Evolutionary conservation across 2,888 invertebrate genomes (phyloP).

Genomic region (Parelbella ahira): DNA sequence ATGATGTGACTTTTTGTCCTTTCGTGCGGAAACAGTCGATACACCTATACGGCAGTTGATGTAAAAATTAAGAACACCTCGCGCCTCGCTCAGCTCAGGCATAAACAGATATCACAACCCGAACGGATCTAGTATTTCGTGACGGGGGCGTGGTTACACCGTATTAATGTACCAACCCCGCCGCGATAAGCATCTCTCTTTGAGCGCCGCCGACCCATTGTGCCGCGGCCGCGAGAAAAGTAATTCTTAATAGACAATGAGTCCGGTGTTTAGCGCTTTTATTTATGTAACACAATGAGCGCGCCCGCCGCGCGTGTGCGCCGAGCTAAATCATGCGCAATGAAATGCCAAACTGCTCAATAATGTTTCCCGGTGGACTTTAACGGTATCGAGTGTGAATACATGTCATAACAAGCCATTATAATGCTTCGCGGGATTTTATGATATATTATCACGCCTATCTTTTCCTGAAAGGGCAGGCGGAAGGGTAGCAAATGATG

Average conservation of each 20-base stretch:
- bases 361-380: conserved; percentile 25
- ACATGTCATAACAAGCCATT: too few species aligned
- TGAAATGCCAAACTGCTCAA: conserved; percentile 30
- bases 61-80: conserved; percentile 55
- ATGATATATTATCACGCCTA: too few species aligned
- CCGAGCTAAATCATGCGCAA: conserved; percentile 40
- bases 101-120: conserved; percentile 48
- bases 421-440: too few species aligned
- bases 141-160: conserved; percentile 69
- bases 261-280: conserved; percentile 69
- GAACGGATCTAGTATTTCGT: conserved; percentile 74
- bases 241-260: conserved; percentile 79
- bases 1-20: too few species aligned
- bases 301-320: conserved; percentile 58
- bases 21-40: too few species aligned
- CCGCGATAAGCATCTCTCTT: conserved; percentile 67
- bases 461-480: too few species aligned
- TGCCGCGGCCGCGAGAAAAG: conserved; percentile 64
- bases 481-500: too few species aligned
- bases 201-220: conserved; percentile 72
- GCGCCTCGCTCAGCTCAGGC: conserved; percentile 33
- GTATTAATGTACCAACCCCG: conserved; percentile 63
- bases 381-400: too few species aligned
- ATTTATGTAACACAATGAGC: conserved; percentile 70
- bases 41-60: too few species aligned